Evolutionary conservation across 2,888 invertebrate species (phyloP).

Genomic region (Mantis religiosa): DNA sequence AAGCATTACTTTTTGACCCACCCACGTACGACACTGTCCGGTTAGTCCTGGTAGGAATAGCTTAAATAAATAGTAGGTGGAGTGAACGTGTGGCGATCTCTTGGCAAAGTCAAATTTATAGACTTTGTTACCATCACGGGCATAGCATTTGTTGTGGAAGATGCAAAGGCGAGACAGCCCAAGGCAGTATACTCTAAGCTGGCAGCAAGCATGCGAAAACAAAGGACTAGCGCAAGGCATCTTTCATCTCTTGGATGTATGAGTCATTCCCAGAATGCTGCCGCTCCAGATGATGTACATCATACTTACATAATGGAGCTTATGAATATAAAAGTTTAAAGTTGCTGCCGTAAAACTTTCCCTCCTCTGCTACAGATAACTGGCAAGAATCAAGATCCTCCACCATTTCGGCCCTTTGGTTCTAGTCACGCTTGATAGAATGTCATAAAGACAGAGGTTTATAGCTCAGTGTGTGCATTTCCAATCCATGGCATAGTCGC

Average conservation of each 20-base stretch:
- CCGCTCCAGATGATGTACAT: background rate
- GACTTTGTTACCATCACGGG: background rate
- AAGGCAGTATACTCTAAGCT: background rate
- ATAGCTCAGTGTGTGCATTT: too few species aligned
- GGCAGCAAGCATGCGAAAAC: background rate
- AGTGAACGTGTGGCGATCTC: background rate
- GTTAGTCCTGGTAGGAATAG: background rate
- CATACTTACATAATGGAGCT: background rate
- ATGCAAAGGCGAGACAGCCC: background rate
- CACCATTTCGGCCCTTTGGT: too few species aligned
- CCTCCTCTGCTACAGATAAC: too few species aligned
- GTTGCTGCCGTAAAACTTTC: too few species aligned
- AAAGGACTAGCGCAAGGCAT: background rate
- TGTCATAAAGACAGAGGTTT: too few species aligned
- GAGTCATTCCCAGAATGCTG: background rate
- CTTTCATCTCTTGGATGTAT: background rate
- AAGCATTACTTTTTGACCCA: too few species aligned
- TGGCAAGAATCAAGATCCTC: too few species aligned
- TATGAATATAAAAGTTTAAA: too few species aligned
- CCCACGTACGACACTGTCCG: too few species aligned
- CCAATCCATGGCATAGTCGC: too few species aligned
- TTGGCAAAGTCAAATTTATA: background rate
- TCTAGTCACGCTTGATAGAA: too few species aligned
- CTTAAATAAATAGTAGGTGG: background rate
- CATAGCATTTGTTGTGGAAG: background rate